phyloP scores from a whole-genome alignment of 2,113 vertebrate species.

The Electrona antarctica region DNA sequence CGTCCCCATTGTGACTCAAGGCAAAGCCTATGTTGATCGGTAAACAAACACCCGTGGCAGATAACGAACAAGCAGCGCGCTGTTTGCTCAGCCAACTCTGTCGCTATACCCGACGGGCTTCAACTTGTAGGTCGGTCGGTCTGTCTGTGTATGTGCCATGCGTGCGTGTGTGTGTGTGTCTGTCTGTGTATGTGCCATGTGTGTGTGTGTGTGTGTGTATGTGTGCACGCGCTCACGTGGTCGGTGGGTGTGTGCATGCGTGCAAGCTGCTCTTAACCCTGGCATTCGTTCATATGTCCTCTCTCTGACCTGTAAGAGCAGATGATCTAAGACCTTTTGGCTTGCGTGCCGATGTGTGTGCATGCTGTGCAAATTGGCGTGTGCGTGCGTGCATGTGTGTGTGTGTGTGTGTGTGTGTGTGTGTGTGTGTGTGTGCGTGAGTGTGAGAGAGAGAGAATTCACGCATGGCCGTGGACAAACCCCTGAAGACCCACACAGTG shows the following conservation, averaged over 20 bases:
- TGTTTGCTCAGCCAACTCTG: conserved; percentile 66
- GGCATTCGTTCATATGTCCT: conserved; percentile 36
- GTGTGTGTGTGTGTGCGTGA: conserved; percentile 11
- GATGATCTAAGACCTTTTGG: conserved; percentile 29
- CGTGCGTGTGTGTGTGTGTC: not conserved
- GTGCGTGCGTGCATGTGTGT: too few relatives aligned
- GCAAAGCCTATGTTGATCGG: conserved; percentile 54
- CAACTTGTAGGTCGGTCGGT: conserved; percentile 25
- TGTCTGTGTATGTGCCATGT: too few relatives aligned
- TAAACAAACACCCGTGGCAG: conserved; percentile 65
- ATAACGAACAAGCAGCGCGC: conserved; percentile 60
- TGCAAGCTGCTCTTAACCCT: conserved; percentile 24
- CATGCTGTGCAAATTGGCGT: not conserved
- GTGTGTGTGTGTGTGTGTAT: not conserved
- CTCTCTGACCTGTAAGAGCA: conserved; percentile 36
- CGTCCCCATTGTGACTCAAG: conserved; percentile 47
- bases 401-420: not conserved
- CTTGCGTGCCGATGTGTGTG: not conserved
- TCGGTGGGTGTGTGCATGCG: not conserved
- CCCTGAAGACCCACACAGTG: conserved; percentile 52
- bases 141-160: too few relatives aligned
- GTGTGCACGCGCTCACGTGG: not conserved
- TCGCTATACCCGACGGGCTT: conserved; percentile 51
- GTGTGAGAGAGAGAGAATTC: conserved; percentile 1
- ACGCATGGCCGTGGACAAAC: conserved; percentile 55